Evolutionary conservation across 2,888 invertebrate genomes (phyloP).

Genomic region (Ommatoiulus sabulosus): DNA sequence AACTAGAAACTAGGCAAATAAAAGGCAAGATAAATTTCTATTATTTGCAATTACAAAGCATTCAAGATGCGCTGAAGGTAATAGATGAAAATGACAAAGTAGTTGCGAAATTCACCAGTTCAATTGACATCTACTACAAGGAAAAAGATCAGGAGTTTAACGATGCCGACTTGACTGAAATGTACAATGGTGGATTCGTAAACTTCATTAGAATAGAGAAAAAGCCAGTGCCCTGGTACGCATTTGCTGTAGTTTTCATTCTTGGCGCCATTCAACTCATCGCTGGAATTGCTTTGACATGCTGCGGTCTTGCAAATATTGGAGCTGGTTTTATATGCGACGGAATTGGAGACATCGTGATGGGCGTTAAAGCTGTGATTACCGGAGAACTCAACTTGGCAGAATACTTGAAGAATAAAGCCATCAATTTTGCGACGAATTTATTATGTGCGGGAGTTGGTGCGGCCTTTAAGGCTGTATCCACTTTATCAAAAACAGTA

Average conservation of each 20-base stretch:
- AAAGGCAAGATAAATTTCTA: conserved; percentile 29
- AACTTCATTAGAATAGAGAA: neutral
- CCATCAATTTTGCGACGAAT: neutral
- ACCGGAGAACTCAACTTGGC: neutral
- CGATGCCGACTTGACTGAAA: conserved; percentile 25
- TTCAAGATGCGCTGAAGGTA: neutral
- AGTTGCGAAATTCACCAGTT: neutral
- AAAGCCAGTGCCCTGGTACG: neutral
- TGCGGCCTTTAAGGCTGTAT: neutral
- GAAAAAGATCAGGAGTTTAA: conserved; percentile 21
- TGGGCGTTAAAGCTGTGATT: neutral
- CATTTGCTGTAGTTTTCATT: neutral
- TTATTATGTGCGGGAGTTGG: conserved; percentile 1
- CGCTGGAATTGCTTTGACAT: neutral
- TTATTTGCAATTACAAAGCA: conserved; percentile 21
- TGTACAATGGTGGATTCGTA: conserved; percentile 27
- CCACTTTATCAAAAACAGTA: neutral
- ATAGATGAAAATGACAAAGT: neutral
- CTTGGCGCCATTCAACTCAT: conserved; percentile 9
- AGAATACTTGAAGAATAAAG: neutral
- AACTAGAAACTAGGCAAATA: neutral
- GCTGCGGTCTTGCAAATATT: neutral
- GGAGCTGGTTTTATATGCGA: neutral
- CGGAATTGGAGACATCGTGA: neutral
- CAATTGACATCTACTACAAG: neutral